Evolutionary conservation across 2,888 invertebrate species (phyloP).

Genomic region (Macrophya annulata): DNA sequence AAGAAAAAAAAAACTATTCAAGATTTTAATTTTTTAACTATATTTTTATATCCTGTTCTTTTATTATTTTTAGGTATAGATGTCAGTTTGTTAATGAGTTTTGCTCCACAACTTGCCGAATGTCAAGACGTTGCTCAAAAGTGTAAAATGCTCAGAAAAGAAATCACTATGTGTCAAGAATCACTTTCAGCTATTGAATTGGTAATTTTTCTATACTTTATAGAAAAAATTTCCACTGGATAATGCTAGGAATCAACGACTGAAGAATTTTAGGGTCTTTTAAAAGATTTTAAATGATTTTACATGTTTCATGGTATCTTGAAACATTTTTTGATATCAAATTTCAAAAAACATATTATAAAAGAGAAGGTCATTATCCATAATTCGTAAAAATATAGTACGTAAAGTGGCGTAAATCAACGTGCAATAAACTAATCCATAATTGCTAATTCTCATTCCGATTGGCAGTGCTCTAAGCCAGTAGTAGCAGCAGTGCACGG

Average conservation of each 20-base stretch:
- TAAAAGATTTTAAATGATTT: background rate
- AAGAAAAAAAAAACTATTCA: conserved; percentile 34
- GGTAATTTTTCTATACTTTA: conserved; percentile 73
- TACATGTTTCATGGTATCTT: background rate
- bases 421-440: conserved; percentile 6
- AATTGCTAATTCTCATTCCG: conserved; percentile 6
- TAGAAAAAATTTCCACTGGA: background rate
- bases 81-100: conserved; percentile 83
- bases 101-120: conserved; percentile 83
- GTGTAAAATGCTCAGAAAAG: conserved; percentile 84
- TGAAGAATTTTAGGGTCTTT: background rate
- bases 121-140: conserved; percentile 90
- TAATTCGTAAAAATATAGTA: background rate
- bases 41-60: conserved; percentile 48
- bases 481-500: conserved; percentile 94
- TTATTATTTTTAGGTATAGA: conserved; percentile 85
- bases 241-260: no score
- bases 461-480: conserved; percentile 90
- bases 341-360: no score
- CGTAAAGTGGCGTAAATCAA: no score
- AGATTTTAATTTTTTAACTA: conserved; percentile 43
- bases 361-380: background rate
- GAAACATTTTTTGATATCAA: background rate
- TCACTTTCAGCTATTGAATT: conserved; percentile 91
- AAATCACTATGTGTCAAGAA: conserved; percentile 88